phyloP scores from a whole-genome alignment of 92 coral and sea anemone genomes.

The Zoanthus sansibaricus region DNA sequence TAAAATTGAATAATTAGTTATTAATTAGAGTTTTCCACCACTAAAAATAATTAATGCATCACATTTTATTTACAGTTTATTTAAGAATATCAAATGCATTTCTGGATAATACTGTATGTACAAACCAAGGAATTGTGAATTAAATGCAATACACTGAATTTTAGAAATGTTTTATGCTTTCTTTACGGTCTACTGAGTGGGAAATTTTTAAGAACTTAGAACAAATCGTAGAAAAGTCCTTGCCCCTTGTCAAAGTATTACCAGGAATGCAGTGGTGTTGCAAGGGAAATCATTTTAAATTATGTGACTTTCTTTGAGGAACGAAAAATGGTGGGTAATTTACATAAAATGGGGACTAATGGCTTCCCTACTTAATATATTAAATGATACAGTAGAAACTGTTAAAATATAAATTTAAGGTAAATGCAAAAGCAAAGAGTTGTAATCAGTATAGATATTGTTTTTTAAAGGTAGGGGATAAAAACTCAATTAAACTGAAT shows the following conservation, averaged over 20 bases:
- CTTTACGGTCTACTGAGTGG: too few relatives aligned
- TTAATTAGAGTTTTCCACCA: too few relatives aligned
- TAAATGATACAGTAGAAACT: not conserved
- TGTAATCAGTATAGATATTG: not conserved
- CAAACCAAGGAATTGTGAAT: too few relatives aligned
- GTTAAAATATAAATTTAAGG: not conserved
- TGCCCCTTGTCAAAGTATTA: slow-evolving; percentile 48
- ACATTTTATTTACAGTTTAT: too few relatives aligned
- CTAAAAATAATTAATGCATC: too few relatives aligned
- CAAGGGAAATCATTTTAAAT: slow-evolving; percentile 43
- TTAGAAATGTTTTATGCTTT: too few relatives aligned
- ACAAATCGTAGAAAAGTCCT: too few relatives aligned
- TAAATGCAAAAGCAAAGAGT: not conserved
- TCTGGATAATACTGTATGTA: too few relatives aligned
- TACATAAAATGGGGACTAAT: not conserved
- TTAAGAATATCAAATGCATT: too few relatives aligned
- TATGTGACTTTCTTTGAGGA: slow-evolving; percentile 68
- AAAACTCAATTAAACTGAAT: not conserved
- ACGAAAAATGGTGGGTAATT: slow-evolving; percentile 36
- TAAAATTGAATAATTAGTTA: too few relatives aligned
- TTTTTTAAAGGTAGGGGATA: not conserved
- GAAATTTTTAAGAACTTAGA: too few relatives aligned
- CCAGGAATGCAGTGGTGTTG: slow-evolving; percentile 44
- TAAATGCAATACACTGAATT: too few relatives aligned
- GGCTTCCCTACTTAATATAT: not conserved